Percentiles rank a stretch among this genome's conserved stretches.
Conservation (phyloP, 2,797 vertebrate species). For the Acrossocheilus fasciatus region DNA sequence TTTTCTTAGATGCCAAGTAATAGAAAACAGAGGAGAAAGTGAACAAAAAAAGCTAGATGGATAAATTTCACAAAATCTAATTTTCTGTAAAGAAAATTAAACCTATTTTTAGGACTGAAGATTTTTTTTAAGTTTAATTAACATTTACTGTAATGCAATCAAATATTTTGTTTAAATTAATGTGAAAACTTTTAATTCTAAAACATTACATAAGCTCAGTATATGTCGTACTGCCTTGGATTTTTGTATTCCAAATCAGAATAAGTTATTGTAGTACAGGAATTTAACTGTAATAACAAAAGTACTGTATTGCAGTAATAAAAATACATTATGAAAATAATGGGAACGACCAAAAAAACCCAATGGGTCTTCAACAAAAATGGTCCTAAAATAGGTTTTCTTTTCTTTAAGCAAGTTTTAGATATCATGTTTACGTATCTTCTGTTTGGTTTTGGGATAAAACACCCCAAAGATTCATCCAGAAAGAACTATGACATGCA, state of each 20-base stretch:
- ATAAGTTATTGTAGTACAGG: background rate
- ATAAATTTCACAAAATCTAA: background rate
- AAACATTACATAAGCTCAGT: background rate
- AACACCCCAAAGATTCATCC: background rate
- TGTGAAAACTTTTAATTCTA: background rate
- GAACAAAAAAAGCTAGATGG: background rate
- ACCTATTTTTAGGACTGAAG: background rate
- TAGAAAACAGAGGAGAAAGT: background rate
- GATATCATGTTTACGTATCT: background rate
- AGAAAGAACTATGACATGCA: background rate
- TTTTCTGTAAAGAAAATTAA: background rate
- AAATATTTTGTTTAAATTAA: background rate
- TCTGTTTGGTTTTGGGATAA: background rate
- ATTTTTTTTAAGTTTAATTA: background rate
- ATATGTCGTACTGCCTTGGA: background rate
- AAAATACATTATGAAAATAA: background rate
- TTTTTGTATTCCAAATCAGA: background rate
- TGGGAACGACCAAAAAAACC: background rate
- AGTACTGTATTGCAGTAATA: background rate
- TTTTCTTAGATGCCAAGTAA: conserved; percentile 10
- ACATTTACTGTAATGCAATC: background rate
- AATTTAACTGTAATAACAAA: background rate
- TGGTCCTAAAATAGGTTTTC: background rate
- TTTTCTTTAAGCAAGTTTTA: background rate
- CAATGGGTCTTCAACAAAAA: background rate